Base-by-base conservation (phyloP, 2,113 vertebrate genomes). In the Myotis yumanensis region DNA sequence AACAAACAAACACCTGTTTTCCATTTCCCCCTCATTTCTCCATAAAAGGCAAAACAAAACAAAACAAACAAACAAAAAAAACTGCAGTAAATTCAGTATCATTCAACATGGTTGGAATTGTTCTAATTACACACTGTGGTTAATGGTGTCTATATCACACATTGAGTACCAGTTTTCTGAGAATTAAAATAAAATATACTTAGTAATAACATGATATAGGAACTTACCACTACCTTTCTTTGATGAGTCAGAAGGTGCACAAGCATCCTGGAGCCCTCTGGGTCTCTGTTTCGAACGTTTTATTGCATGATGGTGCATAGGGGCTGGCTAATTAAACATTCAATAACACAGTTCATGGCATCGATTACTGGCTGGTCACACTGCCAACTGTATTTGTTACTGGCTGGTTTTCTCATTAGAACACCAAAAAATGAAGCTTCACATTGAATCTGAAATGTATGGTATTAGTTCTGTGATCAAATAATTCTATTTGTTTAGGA, bases 31-130 rank as follows among this genome's bases (percentile, higher is more conserved):
- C 57, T 94, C 43, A 73, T 52, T 90, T 97, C 32, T 93, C 94
- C 96, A 89, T 92, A 96, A 97, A 97, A 95, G 95, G 81, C 9
- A 96, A 92, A 66, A 87, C 43, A 82, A 95, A 95, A 59, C 20
- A 54, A 20, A 57, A 57, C 54, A 57, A 94, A 93, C 46, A 46
- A 10, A 46, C 11, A 66, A 87, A 5, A 81, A 96, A 94, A 35
- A 73, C 59, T 73, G 82, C 23, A 90, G 54, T 89, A 92, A 94
- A 87, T 75, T 93, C 62, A 75, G 75, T 69, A 89, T 91, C 52
- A 62, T 81, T 66, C 28, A 90, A 81, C 32, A 82, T 51, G 18
- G 59, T 32, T 93, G 83, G 62, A 91, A 94, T 28, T 94, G 52
- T 66, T 96, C 48, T 93, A 95, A 92, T 90, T 96, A 92, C 14